phyloP scores from a whole-genome alignment of 2,113 vertebrate species.

The Myxocyprinus asiaticus region DNA sequence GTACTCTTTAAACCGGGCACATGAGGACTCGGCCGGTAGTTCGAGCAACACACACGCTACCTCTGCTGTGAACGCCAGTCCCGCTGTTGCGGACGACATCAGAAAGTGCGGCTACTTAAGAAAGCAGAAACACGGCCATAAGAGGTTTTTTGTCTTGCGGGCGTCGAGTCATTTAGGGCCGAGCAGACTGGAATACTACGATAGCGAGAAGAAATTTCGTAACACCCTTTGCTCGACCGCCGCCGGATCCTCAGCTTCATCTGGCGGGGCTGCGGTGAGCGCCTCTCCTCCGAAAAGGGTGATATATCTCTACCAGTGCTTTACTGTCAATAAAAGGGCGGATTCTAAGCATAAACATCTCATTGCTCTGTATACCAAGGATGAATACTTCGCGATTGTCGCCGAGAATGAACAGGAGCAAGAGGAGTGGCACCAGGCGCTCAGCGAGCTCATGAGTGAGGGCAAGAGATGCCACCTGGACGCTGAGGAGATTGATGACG shows the following conservation, averaged over 20 bases:
- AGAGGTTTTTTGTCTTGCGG: constrained; percentile 92
- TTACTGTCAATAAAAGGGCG: constrained; percentile 93
- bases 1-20: constrained; percentile 56
- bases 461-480: constrained; percentile 72
- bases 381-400: constrained; percentile 94
- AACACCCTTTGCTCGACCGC: constrained; percentile 80
- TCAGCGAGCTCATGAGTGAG: constrained; percentile 86
- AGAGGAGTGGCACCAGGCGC: constrained; percentile 92
- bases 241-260: constrained; percentile 51
- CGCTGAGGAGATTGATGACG: constrained; percentile 76
- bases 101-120: constrained; percentile 90
- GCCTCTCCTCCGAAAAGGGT: constrained; percentile 86
- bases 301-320: constrained; percentile 94
- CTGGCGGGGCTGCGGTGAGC: constrained; percentile 67
- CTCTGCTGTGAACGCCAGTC: constrained; percentile 49
- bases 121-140: constrained; percentile 94
- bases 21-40: constrained; percentile 61
- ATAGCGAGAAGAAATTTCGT: constrained; percentile 97
- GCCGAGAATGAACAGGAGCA: constrained; percentile 93
- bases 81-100: constrained; percentile 78
- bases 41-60: constrained; percentile 66
- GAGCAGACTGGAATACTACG: constrained; percentile 93
- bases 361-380: constrained; percentile 95
- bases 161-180: constrained; percentile 86
- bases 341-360: constrained; percentile 95